These are phyloP conservation scores for Epinephelus cyanopodus DNA, from an alignment of 2,113 vertebrate genomes.

Conservation along the genomic window DNA sequence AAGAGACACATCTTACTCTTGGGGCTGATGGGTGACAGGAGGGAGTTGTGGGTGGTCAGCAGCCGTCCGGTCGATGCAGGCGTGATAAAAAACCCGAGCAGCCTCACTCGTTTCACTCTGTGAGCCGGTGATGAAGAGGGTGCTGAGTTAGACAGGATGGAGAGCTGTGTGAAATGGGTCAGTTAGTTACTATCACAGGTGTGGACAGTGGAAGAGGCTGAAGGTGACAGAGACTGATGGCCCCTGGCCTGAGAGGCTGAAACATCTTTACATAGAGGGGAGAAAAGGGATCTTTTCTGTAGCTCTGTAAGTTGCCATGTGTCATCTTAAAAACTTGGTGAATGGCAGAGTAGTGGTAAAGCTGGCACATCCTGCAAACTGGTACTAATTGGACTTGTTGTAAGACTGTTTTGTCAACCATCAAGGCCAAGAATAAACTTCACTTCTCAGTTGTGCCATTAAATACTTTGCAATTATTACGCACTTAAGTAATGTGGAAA, in stretches of 20 bases:
- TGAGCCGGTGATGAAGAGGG: conserved; percentile 76
- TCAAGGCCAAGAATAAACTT: background rate
- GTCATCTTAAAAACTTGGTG: too few species aligned
- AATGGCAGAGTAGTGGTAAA: too few species aligned
- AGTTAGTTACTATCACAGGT: conserved; percentile 74
- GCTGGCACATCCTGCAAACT: too few species aligned
- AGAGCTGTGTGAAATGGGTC: conserved; percentile 67
- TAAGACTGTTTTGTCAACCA: background rate
- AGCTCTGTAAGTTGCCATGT: too few species aligned
- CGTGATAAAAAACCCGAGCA: conserved; percentile 44
- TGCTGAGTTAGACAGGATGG: conserved; percentile 75
- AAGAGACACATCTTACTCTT: conserved; percentile 19
- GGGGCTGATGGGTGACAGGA: conserved; percentile 13
- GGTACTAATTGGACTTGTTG: background rate
- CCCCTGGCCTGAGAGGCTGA: background rate
- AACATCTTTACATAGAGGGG: background rate
- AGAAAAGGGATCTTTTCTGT: background rate
- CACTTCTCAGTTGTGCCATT: background rate
- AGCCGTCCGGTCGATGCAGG: conserved; percentile 34
- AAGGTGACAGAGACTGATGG: conserved; percentile 71
- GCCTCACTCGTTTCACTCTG: conserved; percentile 29
- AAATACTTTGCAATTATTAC: background rate
- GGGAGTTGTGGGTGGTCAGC: conserved; percentile 73
- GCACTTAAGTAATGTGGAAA: background rate
- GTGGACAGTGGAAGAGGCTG: conserved; percentile 66